A percentile compares a stretch with the other conserved stretches of the same genome.
Conservation (phyloP, 2,797 vertebrate genomes). For the Sebastes cheni region DNA sequence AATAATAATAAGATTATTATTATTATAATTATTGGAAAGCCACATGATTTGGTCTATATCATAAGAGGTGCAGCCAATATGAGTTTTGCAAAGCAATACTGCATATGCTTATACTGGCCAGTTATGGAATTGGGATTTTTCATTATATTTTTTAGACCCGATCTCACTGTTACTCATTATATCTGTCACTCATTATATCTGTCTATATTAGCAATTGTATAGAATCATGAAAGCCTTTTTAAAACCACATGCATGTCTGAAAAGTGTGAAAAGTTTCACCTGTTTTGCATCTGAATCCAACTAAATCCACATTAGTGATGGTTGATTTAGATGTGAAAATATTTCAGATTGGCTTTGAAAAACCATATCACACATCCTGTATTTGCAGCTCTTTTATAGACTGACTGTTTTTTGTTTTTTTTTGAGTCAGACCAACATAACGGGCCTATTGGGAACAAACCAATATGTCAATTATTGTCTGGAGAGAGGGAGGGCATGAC, state of each 20-base stretch:
- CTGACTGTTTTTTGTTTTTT: neutral
- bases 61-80: neutral
- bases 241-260: neutral
- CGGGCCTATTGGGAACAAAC: conserved; percentile 3
- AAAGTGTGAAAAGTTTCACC: neutral
- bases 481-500: neutral
- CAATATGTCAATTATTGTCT: conserved; percentile 15
- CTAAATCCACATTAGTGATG: neutral
- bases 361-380: neutral
- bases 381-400: neutral
- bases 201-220: neutral
- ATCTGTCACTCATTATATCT: neutral
- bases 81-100: neutral
- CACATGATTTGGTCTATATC: neutral
- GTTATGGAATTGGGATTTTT: neutral
- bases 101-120: neutral
- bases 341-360: neutral
- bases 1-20: neutral
- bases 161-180: neutral
- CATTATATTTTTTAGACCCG: neutral
- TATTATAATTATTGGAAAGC: neutral
- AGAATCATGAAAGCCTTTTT: neutral
- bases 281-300: neutral
- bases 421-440: neutral
- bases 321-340: neutral